These are phyloP conservation scores for Otus scops DNA, from an alignment of 2,797 vertebrate genomes.

Conservation along the genomic window DNA sequence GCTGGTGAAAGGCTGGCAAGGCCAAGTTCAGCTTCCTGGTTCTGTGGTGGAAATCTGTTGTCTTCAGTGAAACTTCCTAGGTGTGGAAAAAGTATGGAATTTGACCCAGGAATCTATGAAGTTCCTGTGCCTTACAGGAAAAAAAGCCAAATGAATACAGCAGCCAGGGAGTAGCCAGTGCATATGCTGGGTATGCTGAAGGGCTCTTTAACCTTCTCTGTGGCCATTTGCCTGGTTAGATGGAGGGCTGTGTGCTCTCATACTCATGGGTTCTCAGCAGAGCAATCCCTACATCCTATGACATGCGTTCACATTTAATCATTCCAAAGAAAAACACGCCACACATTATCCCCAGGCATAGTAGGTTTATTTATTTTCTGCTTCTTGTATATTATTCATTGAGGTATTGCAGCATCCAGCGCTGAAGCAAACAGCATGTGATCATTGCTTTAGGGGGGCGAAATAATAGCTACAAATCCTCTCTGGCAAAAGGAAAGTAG, in stretches of 20 bases:
- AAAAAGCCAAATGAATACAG: neutral
- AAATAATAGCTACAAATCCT: conserved; percentile 28
- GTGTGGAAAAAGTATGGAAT: neutral
- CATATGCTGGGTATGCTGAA: neutral
- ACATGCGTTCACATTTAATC: conserved; percentile 52
- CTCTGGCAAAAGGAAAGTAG: neutral
- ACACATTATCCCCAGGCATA: neutral
- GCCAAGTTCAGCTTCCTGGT: neutral
- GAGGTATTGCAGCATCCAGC: conserved; percentile 20
- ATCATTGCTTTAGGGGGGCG: neutral
- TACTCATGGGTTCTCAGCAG: neutral
- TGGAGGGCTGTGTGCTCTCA: neutral
- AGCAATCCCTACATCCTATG: conserved; percentile 4
- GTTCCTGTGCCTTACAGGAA: neutral
- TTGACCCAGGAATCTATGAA: neutral
- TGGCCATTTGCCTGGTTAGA: neutral
- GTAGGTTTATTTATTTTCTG: conserved; percentile 36
- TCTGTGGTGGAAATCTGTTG: neutral
- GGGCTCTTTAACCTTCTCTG: neutral
- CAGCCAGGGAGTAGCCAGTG: neutral
- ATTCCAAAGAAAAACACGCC: conserved; percentile 38
- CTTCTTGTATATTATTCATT: conserved; percentile 34
- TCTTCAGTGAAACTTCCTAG: fast-evolving
- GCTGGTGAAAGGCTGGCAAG: neutral
- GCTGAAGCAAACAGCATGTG: conserved; percentile 48